Percentiles rank a stretch among this genome's conserved stretches.
Conservation (phyloP, 2,888 invertebrate species). For the Ecliptopera silaceata region DNA sequence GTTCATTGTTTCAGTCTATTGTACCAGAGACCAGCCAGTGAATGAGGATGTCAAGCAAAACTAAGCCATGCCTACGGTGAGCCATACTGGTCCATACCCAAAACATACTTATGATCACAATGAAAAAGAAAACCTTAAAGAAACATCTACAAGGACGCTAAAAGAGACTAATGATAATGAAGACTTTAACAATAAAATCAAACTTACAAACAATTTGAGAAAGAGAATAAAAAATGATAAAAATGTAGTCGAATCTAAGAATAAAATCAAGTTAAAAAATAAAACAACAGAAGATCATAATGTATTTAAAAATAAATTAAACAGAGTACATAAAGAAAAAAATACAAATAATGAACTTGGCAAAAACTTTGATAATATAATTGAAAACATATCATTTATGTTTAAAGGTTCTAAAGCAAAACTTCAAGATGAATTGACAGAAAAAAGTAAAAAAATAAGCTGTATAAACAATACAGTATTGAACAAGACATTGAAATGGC, state of each 20-base stretch:
- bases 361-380: neutral
- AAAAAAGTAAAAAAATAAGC: neutral
- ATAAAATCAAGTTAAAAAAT: neutral
- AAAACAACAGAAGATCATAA: neutral
- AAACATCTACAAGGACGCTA: neutral
- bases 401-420: neutral
- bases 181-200: neutral
- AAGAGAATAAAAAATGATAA: neutral
- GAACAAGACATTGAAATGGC: neutral
- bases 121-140: neutral
- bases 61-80: slow-evolving; percentile 73
- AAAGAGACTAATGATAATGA: neutral
- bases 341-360: neutral
- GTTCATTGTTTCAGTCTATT: slow-evolving; percentile 19
- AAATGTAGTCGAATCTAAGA: neutral
- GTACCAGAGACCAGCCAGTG: slow-evolving; percentile 24
- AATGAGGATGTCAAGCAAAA: slow-evolving; percentile 61
- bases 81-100: slow-evolving; percentile 40
- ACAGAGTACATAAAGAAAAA: neutral
- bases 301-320: neutral
- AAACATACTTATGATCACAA: slow-evolving; percentile 29
- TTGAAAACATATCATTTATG: neutral
- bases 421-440: neutral
- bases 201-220: neutral
- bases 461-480: neutral